phyloP scores from a whole-genome alignment of 2,888 invertebrate species.

The Drosophila ustulata region DNA sequence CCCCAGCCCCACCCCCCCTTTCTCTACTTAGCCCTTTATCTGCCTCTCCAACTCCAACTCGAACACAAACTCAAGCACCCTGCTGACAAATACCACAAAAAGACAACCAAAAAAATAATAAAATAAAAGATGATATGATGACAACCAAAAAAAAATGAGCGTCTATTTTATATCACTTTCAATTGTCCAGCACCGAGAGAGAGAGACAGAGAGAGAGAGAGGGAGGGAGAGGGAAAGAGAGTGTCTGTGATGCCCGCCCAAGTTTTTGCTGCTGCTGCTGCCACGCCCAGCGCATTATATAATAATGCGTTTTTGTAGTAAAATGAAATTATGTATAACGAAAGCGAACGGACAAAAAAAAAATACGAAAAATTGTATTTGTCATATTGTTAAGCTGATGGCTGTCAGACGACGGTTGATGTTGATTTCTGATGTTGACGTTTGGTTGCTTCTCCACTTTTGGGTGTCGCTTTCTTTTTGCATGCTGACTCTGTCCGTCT shows the following conservation, averaged over 20 bases:
- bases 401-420: slow-evolving; percentile 57
- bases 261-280: slow-evolving; percentile 40
- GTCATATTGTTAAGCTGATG: slow-evolving; percentile 80
- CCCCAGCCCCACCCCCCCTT: not conserved
- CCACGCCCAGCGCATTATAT: slow-evolving; percentile 74
- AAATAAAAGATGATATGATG: slow-evolving; percentile 46
- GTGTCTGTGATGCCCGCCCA: slow-evolving; percentile 49
- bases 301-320: slow-evolving; percentile 75
- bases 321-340: slow-evolving; percentile 67
- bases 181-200: slow-evolving; percentile 69
- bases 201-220: not conserved
- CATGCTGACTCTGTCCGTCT: slow-evolving; percentile 11
- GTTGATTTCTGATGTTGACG: slow-evolving; percentile 37
- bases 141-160: slow-evolving; percentile 40
- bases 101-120: slow-evolving; percentile 13
- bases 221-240: not conserved
- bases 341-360: slow-evolving; percentile 27
- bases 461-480: slow-evolving; percentile 33
- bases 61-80: slow-evolving; percentile 6
- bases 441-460: slow-evolving; percentile 18
- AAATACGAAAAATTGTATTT: slow-evolving; percentile 76
- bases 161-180: slow-evolving; percentile 75
- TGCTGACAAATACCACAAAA: slow-evolving; percentile 68
- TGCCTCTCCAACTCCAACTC: not conserved
- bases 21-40: slow-evolving; percentile 13